A percentile compares a stretch with the other conserved stretches of the same genome.
Conservation (phyloP, 2,888 invertebrate genomes). For the Agonopterix arenella region DNA sequence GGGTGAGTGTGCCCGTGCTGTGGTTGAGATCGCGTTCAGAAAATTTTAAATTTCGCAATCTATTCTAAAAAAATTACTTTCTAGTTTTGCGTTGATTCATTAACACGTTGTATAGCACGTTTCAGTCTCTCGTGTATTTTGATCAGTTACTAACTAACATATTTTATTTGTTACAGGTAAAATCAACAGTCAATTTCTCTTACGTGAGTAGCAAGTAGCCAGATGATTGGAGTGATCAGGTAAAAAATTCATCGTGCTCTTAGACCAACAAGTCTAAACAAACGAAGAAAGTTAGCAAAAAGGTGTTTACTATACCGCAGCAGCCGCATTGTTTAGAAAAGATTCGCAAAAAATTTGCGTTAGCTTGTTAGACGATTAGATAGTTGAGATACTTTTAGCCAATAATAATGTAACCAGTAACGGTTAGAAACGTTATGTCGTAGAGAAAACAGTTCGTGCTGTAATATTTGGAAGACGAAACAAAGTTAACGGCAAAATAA, state of each 20-base stretch:
- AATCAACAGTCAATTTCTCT: constrained; percentile 6
- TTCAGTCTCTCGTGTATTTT: no score
- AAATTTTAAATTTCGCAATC: no score
- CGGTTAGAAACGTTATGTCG: neutral
- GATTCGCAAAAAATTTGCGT: constrained; percentile 21
- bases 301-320: constrained; percentile 36
- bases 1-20: no score
- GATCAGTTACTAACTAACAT: no score
- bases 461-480: neutral
- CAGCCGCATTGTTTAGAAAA: constrained; percentile 38
- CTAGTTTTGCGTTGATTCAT: no score
- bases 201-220: constrained; percentile 5
- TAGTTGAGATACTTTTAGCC: constrained; percentile 3
- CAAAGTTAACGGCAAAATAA: constrained; percentile 4
- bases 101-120: no score
- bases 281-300: constrained; percentile 44
- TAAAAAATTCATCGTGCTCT: constrained; percentile 23
- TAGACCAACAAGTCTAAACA: constrained; percentile 28
- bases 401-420: neutral
- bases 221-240: constrained; percentile 9
- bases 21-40: no score
- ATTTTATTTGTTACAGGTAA: constrained; percentile 9
- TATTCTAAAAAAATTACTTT: no score
- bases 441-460: neutral
- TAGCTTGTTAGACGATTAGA: constrained; percentile 9